Evolutionary conservation across 2,888 invertebrate species (phyloP).

Genomic region (Orchesellides sinensis): DNA sequence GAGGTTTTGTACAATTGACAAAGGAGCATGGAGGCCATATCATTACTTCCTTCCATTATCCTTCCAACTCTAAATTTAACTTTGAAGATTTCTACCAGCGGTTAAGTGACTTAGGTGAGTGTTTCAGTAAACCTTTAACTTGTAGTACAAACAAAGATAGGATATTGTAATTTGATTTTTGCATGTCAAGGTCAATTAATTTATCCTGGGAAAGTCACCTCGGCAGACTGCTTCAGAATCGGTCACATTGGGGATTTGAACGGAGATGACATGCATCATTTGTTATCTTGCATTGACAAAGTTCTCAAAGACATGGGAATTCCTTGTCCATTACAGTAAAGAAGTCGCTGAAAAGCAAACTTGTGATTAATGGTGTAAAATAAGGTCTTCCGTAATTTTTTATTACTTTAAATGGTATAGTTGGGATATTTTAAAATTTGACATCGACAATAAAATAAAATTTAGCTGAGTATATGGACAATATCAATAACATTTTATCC

Average conservation of each 20-base stretch:
- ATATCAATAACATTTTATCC: not conserved
- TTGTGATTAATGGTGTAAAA: too few species aligned
- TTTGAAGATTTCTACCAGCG: conserved; percentile 77
- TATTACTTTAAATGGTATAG: not conserved
- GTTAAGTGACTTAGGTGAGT: conserved; percentile 77
- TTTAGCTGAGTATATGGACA: too few species aligned
- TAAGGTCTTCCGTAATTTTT: too few species aligned
- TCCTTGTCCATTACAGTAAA: conserved; percentile 73
- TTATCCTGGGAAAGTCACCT: conserved; percentile 78
- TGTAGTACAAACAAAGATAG: not conserved
- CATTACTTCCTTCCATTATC: conserved; percentile 78
- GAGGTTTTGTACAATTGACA: conserved; percentile 77
- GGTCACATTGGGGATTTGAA: conserved; percentile 78
- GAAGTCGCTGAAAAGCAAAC: too few species aligned
- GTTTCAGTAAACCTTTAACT: not conserved
- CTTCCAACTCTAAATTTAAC: conserved; percentile 77
- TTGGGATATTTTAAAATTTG: not conserved
- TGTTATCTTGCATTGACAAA: conserved; percentile 76
- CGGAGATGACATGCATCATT: conserved; percentile 77
- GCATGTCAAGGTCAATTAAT: conserved; percentile 77
- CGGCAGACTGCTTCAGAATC: conserved; percentile 78
- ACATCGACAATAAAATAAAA: too few species aligned
- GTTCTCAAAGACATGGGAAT: conserved; percentile 77
- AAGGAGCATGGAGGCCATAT: conserved; percentile 77
- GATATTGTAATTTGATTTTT: not conserved